A percentile compares a stretch with the other conserved stretches of the same genome.
These are phyloP conservation scores for Agonopterix arenella DNA, from an alignment of 2,888 invertebrate species.

Conservation along the genomic window DNA sequence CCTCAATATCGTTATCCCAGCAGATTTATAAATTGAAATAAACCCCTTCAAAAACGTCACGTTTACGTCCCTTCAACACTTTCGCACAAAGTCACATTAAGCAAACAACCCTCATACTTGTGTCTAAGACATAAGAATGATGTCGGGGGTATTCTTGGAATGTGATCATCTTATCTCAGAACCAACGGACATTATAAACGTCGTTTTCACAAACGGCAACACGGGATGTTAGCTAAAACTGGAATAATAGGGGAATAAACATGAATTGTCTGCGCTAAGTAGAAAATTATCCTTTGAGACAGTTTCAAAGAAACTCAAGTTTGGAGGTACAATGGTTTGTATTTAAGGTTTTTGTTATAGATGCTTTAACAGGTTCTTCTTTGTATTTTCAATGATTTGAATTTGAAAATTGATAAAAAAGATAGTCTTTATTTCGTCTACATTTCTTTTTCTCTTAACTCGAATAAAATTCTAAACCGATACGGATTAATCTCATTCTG, in stretches of 20 bases:
- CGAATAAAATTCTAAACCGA: too few species aligned
- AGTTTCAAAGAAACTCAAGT: neutral
- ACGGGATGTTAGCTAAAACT: neutral
- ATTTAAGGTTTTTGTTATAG: neutral
- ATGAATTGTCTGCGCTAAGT: constrained; percentile 12
- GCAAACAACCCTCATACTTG: too few species aligned
- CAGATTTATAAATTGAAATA: constrained; percentile 10
- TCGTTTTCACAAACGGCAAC: constrained; percentile 6
- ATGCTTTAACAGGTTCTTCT: neutral
- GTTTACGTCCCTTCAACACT: constrained; percentile 3
- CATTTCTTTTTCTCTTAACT: too few species aligned
- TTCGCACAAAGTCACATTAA: too few species aligned
- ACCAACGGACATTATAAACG: constrained; percentile 3
- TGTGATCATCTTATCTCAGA: constrained; percentile 3
- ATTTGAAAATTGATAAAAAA: too few species aligned
- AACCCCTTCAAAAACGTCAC: constrained; percentile 5
- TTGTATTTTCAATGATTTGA: too few species aligned
- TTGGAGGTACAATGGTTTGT: neutral
- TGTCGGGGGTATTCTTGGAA: too few species aligned
- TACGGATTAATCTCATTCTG: too few species aligned
- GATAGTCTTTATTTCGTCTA: too few species aligned
- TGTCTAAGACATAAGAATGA: too few species aligned
- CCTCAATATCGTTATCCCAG: neutral
- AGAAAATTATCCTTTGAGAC: constrained; percentile 14
- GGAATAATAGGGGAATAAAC: constrained; percentile 13